phyloP scores from a whole-genome alignment of 2,888 invertebrate species.

The Cybosia mesomella region DNA sequence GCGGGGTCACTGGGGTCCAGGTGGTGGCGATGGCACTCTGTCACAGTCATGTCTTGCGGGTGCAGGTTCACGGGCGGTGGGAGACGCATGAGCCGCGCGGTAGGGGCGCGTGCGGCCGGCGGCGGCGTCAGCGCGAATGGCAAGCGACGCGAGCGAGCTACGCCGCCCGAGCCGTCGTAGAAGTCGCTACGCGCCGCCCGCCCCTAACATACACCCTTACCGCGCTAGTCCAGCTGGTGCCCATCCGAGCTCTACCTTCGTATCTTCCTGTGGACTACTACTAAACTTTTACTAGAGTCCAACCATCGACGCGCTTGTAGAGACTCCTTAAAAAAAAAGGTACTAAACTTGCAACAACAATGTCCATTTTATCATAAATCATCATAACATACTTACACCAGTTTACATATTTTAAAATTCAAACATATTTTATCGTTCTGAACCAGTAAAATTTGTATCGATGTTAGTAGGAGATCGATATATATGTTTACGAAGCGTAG shows the following conservation, averaged over 20 bases:
- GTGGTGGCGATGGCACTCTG: constrained; percentile 74
- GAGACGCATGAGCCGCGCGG: constrained; percentile 80
- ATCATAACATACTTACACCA: constrained; percentile 7
- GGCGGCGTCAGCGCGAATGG: constrained; percentile 84
- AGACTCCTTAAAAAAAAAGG: too few relatives aligned
- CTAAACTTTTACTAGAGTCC: background rate
- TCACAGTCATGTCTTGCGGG: constrained; percentile 78
- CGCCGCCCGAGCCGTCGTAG: constrained; percentile 75
- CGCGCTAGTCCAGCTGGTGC: constrained; percentile 32
- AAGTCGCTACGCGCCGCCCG: constrained; percentile 66
- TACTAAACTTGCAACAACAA: background rate
- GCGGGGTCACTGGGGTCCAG: constrained; percentile 59
- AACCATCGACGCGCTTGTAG: background rate
- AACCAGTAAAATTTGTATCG: background rate
- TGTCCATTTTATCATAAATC: constrained; percentile 6
- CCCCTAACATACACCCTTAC: constrained; percentile 64
- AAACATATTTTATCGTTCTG: background rate
- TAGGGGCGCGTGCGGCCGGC: constrained; percentile 81
- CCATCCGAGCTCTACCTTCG: background rate
- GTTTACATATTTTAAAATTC: constrained; percentile 8
- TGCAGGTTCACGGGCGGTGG: constrained; percentile 54
- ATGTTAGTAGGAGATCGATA: background rate
- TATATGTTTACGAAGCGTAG: background rate
- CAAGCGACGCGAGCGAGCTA: constrained; percentile 73
- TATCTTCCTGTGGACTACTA: background rate